Conservation (phyloP, 2,888 invertebrate genomes). For the Dorcus parallelipipedus region DNA sequence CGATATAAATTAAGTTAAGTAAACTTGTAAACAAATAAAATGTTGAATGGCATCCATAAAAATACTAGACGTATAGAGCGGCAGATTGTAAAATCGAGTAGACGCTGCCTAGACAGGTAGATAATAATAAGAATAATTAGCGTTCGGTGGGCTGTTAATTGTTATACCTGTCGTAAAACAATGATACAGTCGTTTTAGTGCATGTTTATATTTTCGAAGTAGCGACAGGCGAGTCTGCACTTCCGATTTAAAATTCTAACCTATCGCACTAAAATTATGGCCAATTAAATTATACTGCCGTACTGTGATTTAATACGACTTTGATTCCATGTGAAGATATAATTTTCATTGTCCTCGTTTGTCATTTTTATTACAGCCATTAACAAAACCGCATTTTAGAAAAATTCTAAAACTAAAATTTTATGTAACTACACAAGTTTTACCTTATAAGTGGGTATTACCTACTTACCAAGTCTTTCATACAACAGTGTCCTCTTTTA, state of each 20-base stretch:
- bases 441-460: too few species aligned
- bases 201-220: slow-evolving; percentile 35
- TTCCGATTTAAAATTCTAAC: slow-evolving; percentile 30
- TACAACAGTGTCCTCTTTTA: too few species aligned
- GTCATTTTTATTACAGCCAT: background rate
- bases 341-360: background rate
- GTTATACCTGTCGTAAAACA: slow-evolving; percentile 42
- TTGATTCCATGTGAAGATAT: background rate
- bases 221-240: slow-evolving; percentile 29
- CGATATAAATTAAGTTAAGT: slow-evolving; percentile 48
- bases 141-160: slow-evolving; percentile 41
- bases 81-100: slow-evolving; percentile 16
- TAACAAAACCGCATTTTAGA: background rate
- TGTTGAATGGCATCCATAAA: slow-evolving; percentile 41
- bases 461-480: too few species aligned
- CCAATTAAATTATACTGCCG: slow-evolving; percentile 17
- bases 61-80: slow-evolving; percentile 27
- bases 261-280: slow-evolving; percentile 28
- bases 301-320: background rate
- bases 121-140: slow-evolving; percentile 39
- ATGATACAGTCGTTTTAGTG: slow-evolving; percentile 42
- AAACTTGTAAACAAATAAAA: slow-evolving; percentile 48
- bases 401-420: too few species aligned
- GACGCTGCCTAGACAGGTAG: slow-evolving; percentile 29
- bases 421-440: too few species aligned